A percentile compares a stretch with the other conserved stretches of the same genome.
These are phyloP conservation scores for Cheirogaleus medius DNA, from an alignment of 2,113 vertebrate genomes.

Conservation along the genomic window DNA sequence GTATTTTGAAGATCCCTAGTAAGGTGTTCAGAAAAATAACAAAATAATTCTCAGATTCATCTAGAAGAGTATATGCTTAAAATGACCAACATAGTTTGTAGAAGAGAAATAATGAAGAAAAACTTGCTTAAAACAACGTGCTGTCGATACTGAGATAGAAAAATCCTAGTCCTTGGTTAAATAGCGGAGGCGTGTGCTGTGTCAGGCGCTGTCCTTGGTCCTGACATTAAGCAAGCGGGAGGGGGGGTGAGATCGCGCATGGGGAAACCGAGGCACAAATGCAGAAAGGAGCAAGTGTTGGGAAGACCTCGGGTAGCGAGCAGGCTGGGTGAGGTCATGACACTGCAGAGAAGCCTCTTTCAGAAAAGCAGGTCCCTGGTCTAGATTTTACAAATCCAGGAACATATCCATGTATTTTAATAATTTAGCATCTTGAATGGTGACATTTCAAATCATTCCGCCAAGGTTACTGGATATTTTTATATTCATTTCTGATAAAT, in stretches of 20 bases:
- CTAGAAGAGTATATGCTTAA: background rate
- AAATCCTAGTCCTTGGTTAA: background rate
- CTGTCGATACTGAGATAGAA: background rate
- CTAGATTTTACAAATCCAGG: background rate
- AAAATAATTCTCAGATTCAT: background rate
- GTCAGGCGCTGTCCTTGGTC: background rate
- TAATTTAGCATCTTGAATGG: background rate
- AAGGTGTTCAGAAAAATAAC: background rate
- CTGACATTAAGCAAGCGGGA: background rate
- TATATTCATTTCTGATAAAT: background rate
- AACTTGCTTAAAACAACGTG: background rate
- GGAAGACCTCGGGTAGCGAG: background rate
- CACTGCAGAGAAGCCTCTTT: background rate
- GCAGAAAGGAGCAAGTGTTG: background rate
- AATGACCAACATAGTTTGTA: background rate
- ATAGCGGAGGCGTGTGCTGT: fast-evolving
- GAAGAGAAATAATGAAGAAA: background rate
- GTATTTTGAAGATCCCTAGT: background rate
- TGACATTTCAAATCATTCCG: background rate
- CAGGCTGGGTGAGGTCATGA: fast-evolving
- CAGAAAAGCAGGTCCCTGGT: background rate
- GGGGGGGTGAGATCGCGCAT: background rate
- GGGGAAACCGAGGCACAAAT: background rate
- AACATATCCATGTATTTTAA: background rate
- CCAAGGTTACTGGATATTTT: background rate